Percentiles rank a stretch among this genome's conserved stretches.
Conservation (phyloP, 2,113 vertebrate species). For the Rynchops niger region DNA sequence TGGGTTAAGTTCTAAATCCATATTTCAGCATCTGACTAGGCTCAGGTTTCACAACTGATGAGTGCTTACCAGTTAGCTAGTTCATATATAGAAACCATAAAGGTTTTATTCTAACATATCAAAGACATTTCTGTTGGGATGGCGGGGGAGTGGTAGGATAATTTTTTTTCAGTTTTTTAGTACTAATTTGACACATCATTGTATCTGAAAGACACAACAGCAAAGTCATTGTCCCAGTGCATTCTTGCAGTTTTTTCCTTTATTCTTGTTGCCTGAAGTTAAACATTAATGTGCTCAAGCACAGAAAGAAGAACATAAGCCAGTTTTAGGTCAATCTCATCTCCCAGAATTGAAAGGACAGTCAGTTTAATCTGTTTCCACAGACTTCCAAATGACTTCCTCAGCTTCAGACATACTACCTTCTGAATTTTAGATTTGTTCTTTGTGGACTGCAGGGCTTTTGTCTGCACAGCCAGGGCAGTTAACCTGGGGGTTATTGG, state of each 20-base stretch:
- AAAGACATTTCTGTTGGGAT: neutral
- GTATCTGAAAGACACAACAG: neutral
- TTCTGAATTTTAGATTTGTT: neutral
- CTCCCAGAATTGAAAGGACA: neutral
- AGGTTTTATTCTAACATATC: neutral
- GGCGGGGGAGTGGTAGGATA: neutral
- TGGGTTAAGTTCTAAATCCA: neutral
- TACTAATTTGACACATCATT: neutral
- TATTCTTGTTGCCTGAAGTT: neutral
- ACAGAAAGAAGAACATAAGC: neutral
- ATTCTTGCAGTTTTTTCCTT: neutral
- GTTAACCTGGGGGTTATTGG: neutral
- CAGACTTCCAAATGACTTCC: neutral
- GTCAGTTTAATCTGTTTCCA: neutral
- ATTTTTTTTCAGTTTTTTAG: neutral
- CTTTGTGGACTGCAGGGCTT: neutral
- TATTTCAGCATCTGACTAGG: neutral
- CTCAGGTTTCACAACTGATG: neutral
- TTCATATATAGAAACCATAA: neutral
- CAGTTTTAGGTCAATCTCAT: neutral
- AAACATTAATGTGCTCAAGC: neutral
- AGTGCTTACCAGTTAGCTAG: neutral
- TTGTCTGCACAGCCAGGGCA: neutral
- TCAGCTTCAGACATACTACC: rapidly evolving
- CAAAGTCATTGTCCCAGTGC: neutral